Conservation (phyloP, 2,113 vertebrate species). For the Pangasianodon gigas region DNA sequence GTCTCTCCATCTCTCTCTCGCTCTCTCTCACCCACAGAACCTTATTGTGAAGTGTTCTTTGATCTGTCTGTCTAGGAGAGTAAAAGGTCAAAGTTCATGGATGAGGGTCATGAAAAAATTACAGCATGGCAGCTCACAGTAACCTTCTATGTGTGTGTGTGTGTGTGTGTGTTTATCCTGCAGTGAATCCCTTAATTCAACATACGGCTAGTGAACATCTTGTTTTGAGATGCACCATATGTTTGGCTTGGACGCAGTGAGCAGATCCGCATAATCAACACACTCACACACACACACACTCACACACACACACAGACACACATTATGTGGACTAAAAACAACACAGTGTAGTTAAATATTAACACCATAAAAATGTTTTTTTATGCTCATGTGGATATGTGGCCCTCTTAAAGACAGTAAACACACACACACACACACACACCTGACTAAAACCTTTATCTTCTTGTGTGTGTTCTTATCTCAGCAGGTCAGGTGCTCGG, state of each 20-base stretch:
- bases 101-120: background rate
- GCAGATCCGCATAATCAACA: slow-evolving; percentile 21
- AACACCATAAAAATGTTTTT: background rate
- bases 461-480: slow-evolving; percentile 30
- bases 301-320: slow-evolving; percentile 37
- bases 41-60: background rate
- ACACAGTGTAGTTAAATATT: background rate
- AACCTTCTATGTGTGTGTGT: background rate
- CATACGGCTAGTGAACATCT: slow-evolving; percentile 50
- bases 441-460: slow-evolving; percentile 30
- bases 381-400: background rate
- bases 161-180: background rate
- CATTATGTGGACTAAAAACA: background rate
- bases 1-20: background rate
- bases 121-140: background rate
- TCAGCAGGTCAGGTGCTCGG: slow-evolving; percentile 33
- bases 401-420: background rate
- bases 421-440: slow-evolving; percentile 21
- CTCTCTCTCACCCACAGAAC: background rate
- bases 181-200: slow-evolving; percentile 40
- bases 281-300: slow-evolving; percentile 45
- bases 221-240: slow-evolving; percentile 57
- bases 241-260: slow-evolving; percentile 36
- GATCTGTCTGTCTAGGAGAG: background rate
- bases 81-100: background rate